Base-by-base conservation (phyloP, 2,888 invertebrate genomes). In the Polia nebulosa region DNA sequence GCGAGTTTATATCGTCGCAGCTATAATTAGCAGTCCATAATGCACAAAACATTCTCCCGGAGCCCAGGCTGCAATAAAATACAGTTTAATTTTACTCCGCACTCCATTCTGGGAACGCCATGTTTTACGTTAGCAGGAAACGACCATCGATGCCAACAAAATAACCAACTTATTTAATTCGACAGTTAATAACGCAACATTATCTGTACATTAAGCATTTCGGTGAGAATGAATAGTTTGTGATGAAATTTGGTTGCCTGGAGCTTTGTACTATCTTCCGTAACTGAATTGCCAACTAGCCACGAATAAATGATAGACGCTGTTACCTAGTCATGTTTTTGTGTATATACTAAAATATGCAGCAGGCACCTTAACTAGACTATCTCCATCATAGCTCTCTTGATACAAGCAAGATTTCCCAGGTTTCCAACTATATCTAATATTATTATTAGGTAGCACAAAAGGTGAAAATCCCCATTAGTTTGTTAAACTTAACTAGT, bases 381-480 rank as follows among this genome's bases (percentile, higher is more conserved):
- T 39, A 58, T 25, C 45, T 61, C 27, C 34, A 36, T 39, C 34
- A 29, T 17, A 27, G 11, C 44, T 52, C 22, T 56, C 56, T 60
- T 56, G 15, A 67, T 52, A 66, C 25, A 36, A 55, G 25, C 73
- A 55, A 60, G 32, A 73, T 57, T 57, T 51, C 20, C 44, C 62
- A 57, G 39, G 64, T 57, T 61, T 22, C 34, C 29, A 61, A 47
- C 52, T 22, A 17, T 39, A 51, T 34, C 25, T 34, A 60, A 39
- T 15, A 56, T n/a, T n/a, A n/a, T n/a, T n/a, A n/a, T n/a, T n/a
- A 64, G 73, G 53, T 63, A 58, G 79, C 58, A 66, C 66, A 63
- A 49, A 44, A 70, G 80, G 80, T 82, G 67, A 77, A 80, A 70
- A 63, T 64, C 53, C 83, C 58, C 75, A 82, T 83, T 76, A 67